Base-by-base conservation (phyloP, 2,888 invertebrate genomes). In the Acanthosoma haemorrhoidale region DNA sequence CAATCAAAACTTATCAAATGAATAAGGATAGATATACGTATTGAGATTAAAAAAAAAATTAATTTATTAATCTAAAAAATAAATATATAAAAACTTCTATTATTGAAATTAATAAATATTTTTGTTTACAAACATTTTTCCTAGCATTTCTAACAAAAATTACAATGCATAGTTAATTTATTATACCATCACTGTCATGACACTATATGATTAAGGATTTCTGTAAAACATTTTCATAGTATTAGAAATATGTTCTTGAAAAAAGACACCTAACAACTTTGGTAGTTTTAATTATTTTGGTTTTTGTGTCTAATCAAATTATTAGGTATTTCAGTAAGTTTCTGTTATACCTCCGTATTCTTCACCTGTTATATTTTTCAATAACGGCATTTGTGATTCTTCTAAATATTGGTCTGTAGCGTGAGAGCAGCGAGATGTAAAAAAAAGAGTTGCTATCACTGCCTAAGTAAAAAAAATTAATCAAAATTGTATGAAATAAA, bases 371-470 rank as follows among this genome's bases (percentile, higher is more conserved):
- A 18, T 31, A 16, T 64, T 58, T 11, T 41, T 60, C 2, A 70
- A 31, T 13, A 70, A 16, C 11, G 66, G 70, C 59, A 67, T 21
- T 9, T 58, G 57, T 34, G 58, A 39, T 9, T 68, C 68, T 3
- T 73, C 71, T 29, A 69, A 66, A 29, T 58, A 61, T 13, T 71
- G 68, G 9, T 73, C 71, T 5, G 15, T 41, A 5, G 70, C 57
- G 8, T 68, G 31, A 2, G 72, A 70, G 39, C 73, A 73, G 3
- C 70, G 61, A 4, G 72, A 72, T 6, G 72, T 73, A 68, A 73
- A 73, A 43, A 73, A 73, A 5, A 73, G 13, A 2, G 71, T 71
- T n/a, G 73, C 73, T n/a, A 72, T 59, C 4, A 71, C 18, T n/a
- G 72, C 73, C 73, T 73, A 57, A 41, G 69, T 11, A 61, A 38